phyloP scores from a whole-genome alignment of 2,113 vertebrate species.

The Ageneiosus marmoratus region DNA sequence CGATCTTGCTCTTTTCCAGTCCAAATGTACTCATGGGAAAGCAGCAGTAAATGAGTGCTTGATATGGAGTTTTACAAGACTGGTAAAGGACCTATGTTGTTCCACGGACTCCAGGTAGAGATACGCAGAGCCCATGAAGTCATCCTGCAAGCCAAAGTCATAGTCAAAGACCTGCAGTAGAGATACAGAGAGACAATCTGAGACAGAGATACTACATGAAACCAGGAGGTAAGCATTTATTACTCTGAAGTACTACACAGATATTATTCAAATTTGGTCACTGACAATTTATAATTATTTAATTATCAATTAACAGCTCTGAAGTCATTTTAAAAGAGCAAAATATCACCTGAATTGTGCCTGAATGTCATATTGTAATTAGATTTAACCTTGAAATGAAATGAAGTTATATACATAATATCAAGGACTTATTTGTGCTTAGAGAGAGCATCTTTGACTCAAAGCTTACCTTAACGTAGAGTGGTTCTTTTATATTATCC shows the following conservation, averaged over 20 bases:
- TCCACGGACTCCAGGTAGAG: conserved; percentile 89
- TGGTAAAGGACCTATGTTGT: conserved; percentile 79
- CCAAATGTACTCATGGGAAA: background rate
- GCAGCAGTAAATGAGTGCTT: background rate
- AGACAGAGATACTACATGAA: background rate
- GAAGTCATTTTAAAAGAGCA: background rate
- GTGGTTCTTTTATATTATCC: conserved; percentile 82
- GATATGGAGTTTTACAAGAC: background rate
- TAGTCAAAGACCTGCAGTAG: conserved; percentile 92
- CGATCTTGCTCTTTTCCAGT: background rate
- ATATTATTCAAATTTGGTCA: too few relatives aligned
- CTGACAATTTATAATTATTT: too few relatives aligned
- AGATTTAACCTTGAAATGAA: background rate
- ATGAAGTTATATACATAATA: background rate
- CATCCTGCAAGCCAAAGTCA: conserved; percentile 97
- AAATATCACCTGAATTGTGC: too few relatives aligned
- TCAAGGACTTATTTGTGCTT: background rate
- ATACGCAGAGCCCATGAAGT: conserved; percentile 95
- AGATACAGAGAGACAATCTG: conserved; percentile 9
- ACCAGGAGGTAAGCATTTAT: background rate
- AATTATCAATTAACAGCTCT: background rate
- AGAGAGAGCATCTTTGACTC: background rate
- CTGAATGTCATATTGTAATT: background rate
- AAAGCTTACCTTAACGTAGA: conserved; percentile 88
- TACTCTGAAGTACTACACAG: background rate